Evolutionary conservation across 2,888 invertebrate species (phyloP).

Genomic region (Halictus quadricinctus): DNA sequence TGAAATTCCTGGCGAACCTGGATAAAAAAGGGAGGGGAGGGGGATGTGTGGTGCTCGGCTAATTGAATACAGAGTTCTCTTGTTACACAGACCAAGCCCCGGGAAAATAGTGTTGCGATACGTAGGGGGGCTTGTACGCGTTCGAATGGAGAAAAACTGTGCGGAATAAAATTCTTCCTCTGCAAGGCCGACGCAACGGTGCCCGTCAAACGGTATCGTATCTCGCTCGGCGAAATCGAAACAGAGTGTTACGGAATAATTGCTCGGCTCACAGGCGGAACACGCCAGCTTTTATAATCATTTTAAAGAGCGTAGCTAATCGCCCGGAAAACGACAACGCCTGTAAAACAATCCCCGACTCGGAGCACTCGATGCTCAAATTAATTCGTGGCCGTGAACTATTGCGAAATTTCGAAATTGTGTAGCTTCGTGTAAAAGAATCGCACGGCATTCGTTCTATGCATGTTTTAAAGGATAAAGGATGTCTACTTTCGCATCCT

Average conservation of each 20-base stretch:
- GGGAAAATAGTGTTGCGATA: constrained; percentile 9
- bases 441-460: background rate
- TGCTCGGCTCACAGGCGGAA: background rate
- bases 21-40: background rate
- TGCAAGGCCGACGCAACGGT: background rate
- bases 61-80: constrained; percentile 16
- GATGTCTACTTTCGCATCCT: background rate
- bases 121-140: background rate
- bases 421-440: background rate
- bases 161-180: constrained; percentile 10
- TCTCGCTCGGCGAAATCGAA: background rate
- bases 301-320: background rate
- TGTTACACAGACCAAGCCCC: background rate
- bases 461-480: background rate
- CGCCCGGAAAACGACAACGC: background rate
- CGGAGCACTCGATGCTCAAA: background rate
- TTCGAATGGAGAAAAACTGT: constrained; percentile 1
- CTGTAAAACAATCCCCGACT: background rate
- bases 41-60: background rate
- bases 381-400: background rate
- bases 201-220: constrained; percentile 11
- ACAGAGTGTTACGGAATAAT: background rate
- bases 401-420: background rate
- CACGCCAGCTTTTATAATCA: background rate
- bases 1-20: background rate